phyloP scores from a whole-genome alignment of 2,888 invertebrate genomes.

The Cerastis leucographa region DNA sequence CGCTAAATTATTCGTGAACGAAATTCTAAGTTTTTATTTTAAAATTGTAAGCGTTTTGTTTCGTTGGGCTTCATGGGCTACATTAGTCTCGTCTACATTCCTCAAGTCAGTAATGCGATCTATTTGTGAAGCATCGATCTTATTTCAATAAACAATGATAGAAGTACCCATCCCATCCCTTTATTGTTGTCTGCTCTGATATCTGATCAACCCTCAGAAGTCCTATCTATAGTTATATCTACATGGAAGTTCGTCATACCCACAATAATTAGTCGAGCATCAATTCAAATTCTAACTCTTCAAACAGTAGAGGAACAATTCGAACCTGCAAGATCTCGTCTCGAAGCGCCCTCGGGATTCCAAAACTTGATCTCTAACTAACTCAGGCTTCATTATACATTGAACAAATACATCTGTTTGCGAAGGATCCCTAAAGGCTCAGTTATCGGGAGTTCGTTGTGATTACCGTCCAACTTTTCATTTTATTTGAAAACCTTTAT shows the following conservation, averaged over 20 bases:
- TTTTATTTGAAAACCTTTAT: conserved; percentile 62
- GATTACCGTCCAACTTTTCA: conserved; percentile 65
- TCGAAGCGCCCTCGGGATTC: conserved; percentile 58
- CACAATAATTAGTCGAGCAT: conserved; percentile 66
- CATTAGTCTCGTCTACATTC: no score
- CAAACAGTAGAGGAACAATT: conserved; percentile 62
- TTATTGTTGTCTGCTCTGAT: conserved; percentile 17
- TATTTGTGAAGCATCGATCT: conserved; percentile 6
- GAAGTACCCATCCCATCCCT: background rate
- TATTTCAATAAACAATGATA: conserved; percentile 35
- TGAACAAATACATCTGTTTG: conserved; percentile 73
- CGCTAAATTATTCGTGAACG: conserved; percentile 38
- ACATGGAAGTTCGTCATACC: conserved; percentile 40
- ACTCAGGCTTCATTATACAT: conserved; percentile 72
- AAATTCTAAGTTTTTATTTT: conserved; percentile 16
- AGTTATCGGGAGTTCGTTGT: conserved; percentile 67
- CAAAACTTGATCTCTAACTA: conserved; percentile 68
- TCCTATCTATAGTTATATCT: conserved; percentile 24
- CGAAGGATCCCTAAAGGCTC: conserved; percentile 60
- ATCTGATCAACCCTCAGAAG: conserved; percentile 31
- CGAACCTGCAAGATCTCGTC: conserved; percentile 55
- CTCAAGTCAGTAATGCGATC: background rate
- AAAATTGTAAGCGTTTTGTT: background rate
- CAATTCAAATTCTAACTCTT: conserved; percentile 65
- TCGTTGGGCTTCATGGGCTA: background rate